A percentile compares a stretch with the other conserved stretches of the same genome.
Evolutionary conservation across 2,113 vertebrate genomes (phyloP).

Genomic region (Campylomormyrus numenius): DNA sequence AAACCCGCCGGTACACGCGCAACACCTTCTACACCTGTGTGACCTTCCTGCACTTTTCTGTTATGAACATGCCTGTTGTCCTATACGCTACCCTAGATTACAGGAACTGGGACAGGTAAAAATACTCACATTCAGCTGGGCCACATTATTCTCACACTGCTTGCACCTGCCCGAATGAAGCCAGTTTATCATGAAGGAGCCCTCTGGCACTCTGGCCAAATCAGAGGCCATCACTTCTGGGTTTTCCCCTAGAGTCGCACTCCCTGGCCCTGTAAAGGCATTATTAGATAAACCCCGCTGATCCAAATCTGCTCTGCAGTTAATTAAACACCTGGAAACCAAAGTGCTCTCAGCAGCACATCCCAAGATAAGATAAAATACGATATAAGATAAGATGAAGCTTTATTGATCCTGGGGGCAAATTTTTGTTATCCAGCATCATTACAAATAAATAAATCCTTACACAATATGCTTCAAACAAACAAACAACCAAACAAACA

Average conservation of each 20-base stretch:
- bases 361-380: background rate
- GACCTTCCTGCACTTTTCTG: background rate
- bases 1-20: background rate
- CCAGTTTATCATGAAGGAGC: background rate
- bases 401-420: background rate
- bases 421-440: background rate
- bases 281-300: background rate
- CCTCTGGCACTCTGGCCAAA: background rate
- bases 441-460: background rate
- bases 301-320: conserved; percentile 7
- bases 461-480: background rate
- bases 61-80: background rate
- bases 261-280: background rate
- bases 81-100: background rate
- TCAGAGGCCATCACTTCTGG: background rate
- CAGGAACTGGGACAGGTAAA: background rate
- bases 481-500: background rate
- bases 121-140: background rate
- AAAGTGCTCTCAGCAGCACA: conserved; percentile 4
- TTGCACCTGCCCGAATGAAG: background rate
- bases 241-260: background rate
- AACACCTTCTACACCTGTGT: background rate
- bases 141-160: background rate
- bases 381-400: background rate
- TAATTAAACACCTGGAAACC: conserved; percentile 12